phyloP scores from a whole-genome alignment of 2,888 invertebrate genomes.

The Antheraea yamamai region DNA sequence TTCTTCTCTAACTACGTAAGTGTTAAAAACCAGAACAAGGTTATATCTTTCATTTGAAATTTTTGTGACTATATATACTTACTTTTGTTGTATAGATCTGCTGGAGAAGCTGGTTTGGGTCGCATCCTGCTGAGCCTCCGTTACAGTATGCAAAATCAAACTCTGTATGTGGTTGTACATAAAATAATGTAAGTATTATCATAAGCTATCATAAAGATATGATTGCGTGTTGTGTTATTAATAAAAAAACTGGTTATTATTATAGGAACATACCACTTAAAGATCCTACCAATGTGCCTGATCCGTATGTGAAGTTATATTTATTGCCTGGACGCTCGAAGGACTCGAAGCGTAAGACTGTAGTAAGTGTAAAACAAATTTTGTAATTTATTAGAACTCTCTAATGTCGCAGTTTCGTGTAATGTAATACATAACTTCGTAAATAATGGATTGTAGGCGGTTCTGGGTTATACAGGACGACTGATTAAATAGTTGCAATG shows the following conservation, averaged over 20 bases:
- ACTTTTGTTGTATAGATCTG: constrained; percentile 67
- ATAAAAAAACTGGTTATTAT: constrained; percentile 14
- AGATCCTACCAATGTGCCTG: constrained; percentile 92
- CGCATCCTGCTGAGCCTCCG: constrained; percentile 92
- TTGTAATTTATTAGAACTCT: neutral
- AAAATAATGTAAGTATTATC: constrained; percentile 89
- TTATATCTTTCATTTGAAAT: neutral
- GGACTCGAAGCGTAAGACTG: constrained; percentile 93
- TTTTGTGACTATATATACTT: neutral
- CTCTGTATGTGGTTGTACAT: constrained; percentile 92
- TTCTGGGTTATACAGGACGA: no score
- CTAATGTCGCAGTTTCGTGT: no score
- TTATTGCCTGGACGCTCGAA: constrained; percentile 92
- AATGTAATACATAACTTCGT: no score
- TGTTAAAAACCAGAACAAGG: neutral
- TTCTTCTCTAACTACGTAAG: constrained; percentile 81
- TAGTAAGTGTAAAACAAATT: constrained; percentile 68
- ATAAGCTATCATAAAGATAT: neutral
- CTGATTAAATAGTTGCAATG: no score
- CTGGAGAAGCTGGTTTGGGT: constrained; percentile 89
- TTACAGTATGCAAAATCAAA: constrained; percentile 92
- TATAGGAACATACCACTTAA: constrained; percentile 89
- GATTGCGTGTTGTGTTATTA: neutral
- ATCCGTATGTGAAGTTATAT: constrained; percentile 95
- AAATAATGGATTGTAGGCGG: no score